Evolutionary conservation across 2,113 vertebrate species (phyloP).

Genomic region (Terrapene triunguis): DNA sequence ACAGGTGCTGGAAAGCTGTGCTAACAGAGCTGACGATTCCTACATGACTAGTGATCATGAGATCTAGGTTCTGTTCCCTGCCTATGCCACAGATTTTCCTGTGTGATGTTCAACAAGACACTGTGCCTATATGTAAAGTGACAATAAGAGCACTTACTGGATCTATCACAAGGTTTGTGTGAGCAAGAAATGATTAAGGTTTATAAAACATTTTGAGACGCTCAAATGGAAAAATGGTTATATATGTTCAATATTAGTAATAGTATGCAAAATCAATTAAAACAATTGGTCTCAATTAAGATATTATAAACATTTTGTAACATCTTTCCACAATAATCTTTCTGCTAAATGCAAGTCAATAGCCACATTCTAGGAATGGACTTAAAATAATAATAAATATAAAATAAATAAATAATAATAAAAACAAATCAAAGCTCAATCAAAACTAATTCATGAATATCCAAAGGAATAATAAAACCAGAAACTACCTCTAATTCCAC

Average conservation of each 20-base stretch:
- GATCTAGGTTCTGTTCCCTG: background rate
- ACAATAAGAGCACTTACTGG: background rate
- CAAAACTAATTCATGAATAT: conserved; percentile 55
- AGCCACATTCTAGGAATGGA: conserved; percentile 35
- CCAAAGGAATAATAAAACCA: conserved; percentile 60
- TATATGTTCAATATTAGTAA: conserved; percentile 29
- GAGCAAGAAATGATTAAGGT: conserved; percentile 50
- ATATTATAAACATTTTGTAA: conserved; percentile 59
- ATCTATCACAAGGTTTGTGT: background rate
- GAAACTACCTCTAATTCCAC: conserved; percentile 54
- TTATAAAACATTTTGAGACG: conserved; percentile 29
- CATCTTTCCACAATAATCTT: conserved; percentile 44
- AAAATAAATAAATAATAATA: too few relatives aligned
- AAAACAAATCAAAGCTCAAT: background rate
- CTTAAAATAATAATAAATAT: conserved; percentile 51
- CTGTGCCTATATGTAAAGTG: background rate
- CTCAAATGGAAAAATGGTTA: conserved; percentile 3
- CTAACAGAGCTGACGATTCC: background rate
- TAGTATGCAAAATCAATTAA: conserved; percentile 46
- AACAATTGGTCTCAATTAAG: conserved; percentile 56
- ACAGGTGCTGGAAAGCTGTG: background rate
- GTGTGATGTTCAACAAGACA: background rate
- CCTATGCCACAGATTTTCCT: background rate
- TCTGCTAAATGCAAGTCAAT: conserved; percentile 52
- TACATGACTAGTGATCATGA: background rate